Percentiles rank a stretch among this genome's conserved stretches.
phyloP scores from a whole-genome alignment of 1,140 invertebrate species.

The Vollenhovia emeryi region DNA sequence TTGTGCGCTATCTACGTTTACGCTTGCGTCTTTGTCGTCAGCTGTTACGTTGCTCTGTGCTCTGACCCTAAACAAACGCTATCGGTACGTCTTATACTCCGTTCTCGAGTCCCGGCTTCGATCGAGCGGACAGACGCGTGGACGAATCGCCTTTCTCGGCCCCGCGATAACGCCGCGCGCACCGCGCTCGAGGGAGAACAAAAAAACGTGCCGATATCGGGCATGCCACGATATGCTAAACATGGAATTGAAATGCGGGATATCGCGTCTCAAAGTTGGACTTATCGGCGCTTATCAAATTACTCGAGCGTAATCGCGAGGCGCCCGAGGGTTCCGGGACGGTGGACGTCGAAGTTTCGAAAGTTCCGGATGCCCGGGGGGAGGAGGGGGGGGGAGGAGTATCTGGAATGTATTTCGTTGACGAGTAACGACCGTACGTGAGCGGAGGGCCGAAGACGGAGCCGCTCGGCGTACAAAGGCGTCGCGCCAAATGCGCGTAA shows the following conservation, averaged over 20 bases:
- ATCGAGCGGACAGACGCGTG: too few relatives aligned
- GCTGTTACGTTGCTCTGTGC: too few relatives aligned
- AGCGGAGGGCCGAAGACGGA: not conserved
- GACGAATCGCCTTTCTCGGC: not conserved
- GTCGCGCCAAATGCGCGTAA: conserved; percentile 36
- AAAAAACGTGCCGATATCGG: not conserved
- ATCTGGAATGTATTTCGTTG: conserved; percentile 2
- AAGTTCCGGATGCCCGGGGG: not conserved
- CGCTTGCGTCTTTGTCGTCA: too few relatives aligned
- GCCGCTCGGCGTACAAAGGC: not conserved
- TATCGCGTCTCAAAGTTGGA: conserved; percentile 9
- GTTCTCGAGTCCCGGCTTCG: too few relatives aligned
- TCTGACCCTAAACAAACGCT: not conserved
- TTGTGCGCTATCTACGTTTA: too few relatives aligned
- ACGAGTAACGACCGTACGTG: conserved; percentile 19
- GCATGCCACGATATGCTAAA: not conserved
- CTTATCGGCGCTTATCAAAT: not conserved
- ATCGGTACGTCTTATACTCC: too few relatives aligned
- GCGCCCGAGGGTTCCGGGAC: not conserved
- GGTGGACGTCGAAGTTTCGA: not conserved
- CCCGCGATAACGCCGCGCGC: not conserved
- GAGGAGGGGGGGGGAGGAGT: not conserved
- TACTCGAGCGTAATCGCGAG: not conserved
- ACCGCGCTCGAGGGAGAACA: not conserved
- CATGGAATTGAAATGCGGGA: not conserved